phyloP scores from a whole-genome alignment of 64 coral and sea anemone genomes.

The Anthopleura sola region DNA sequence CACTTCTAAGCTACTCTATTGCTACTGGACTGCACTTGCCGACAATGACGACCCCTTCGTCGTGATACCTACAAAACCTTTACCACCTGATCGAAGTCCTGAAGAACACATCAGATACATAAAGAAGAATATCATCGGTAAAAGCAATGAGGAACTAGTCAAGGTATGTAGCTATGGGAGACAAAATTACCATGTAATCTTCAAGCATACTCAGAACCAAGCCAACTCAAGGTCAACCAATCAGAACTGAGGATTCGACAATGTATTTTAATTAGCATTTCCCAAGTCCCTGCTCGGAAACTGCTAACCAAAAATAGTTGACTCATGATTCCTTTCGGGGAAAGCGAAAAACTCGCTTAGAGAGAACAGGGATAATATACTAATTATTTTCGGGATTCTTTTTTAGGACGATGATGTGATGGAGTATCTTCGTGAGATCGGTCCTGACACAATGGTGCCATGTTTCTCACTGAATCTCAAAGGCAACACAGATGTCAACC shows the following conservation, averaged over 20 bases:
- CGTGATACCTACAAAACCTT: constrained; percentile 52
- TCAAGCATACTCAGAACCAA: no score
- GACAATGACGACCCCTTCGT: constrained; percentile 68
- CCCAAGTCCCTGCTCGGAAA: no score
- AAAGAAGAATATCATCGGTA: constrained; percentile 66
- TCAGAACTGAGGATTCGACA: no score
- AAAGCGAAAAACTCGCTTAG: no score
- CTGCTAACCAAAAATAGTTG: no score
- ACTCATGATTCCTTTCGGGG: no score
- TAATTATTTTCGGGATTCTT: no score
- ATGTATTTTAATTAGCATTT: no score
- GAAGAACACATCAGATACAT: constrained; percentile 55
- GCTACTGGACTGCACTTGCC: constrained; percentile 65
- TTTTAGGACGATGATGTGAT: constrained; percentile 36
- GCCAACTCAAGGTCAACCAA: no score
- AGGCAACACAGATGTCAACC: constrained; percentile 36
- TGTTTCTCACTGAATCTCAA: constrained; percentile 69
- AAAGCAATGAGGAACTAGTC: constrained; percentile 44
- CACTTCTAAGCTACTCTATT: constrained; percentile 84
- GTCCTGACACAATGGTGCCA: constrained; percentile 63
- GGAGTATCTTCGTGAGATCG: constrained; percentile 49
- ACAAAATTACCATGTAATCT: no score
- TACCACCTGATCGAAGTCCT: constrained; percentile 11
- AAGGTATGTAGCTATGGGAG: constrained; percentile 3
- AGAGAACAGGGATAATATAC: no score